Base-by-base conservation (phyloP, 2,113 vertebrate genomes). In the Lynx canadensis region DNA sequence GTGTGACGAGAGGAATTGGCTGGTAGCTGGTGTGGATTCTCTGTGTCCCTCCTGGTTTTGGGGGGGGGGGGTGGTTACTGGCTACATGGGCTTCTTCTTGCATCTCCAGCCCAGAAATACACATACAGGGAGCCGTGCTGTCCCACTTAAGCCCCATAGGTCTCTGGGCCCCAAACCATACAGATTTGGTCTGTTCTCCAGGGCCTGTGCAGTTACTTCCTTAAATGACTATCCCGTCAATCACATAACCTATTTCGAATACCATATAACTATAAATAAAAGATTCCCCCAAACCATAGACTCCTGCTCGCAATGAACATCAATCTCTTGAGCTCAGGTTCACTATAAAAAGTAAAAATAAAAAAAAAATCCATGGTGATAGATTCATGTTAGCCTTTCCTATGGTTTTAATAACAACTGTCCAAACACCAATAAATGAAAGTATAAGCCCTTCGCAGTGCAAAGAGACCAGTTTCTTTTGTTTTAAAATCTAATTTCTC, bases 241-340 rank as follows among this genome's bases (percentile, higher is more conserved):
- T 98, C 97, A 98, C 97, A 98, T n/a, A 78, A 94, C 86, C 82
- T 96, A 81, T 92, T 98, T 97, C 76, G 97, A 98, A 97, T 91
- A 96, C 94, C 93, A 98, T 92, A 93, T 97, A 95, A 68, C 97
- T 97, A 83, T 90, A 93, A 96, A 84, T 66, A 95, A 95, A 98
- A 97, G 92, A 98, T 97, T 97, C 83, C 80, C 82, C 91, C 25
- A 93, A 95, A 96, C 93, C 41, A 74, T 71, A 96, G 92, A 91
- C 90, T 98, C 66, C 88, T 94, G 89, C 78, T 83, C 15, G 16
- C 68, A 95, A 94, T 93, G 91, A 98, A 79, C 83, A 97, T 93
- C 96, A 94, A 23, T 95, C 96, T 97, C 80, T 0, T 89, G 91
- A 94, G 96, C 91, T 98, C 79, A n/a, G 95, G 91, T 79, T 66